Evolutionary conservation across 2,797 vertebrate genomes (phyloP), one percentile per base, ranked within the genome.

Genomic region (Parauchenoglanis punctatus): DNA sequence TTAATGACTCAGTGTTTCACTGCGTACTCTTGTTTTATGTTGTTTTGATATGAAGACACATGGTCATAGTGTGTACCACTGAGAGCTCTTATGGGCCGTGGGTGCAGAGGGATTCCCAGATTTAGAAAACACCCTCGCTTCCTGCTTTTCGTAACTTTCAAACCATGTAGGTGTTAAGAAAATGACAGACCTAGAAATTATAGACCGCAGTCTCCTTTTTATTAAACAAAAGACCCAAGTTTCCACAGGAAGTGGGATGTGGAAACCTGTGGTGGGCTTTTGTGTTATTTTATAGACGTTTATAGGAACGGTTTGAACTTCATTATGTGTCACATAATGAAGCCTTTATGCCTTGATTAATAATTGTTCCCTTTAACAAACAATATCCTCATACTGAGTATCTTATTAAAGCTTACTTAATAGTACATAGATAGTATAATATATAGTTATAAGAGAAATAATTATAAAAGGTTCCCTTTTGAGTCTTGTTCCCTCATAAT

Each of bases 221-320:
- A 81, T 81, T 86, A 54, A 87, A 86, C 73, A 81, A 72, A 76
- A 87, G 46, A 73, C 28, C 46, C 6, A 25, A 54, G 56, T 90
- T 89, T 88, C 87, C 89, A 92, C 89, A 86, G 89, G 83, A 89
- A 86, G 80, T 88, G 52, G 77, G 46, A 81, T 65, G 35, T 46
- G 67, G 40, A 90, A 82, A 72, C 63, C 35, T 70, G 13, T 49
- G 56, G 83, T 85, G 86, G 75, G 76, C 76, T 85, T 85, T 82
- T 59, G n/a, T 80, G 54, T 68, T 67, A 59, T 68, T 78, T 68
- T 80, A 5, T 49, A 78, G 44, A 84, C 18, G 7, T 28, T 28
- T 46, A 80, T 23, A 59, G 73, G 52, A 80, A 85, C 35, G 3
- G 18, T 52, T 52, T 46, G 56, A 46, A 8, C 67, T 75, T 88